Conservation (phyloP, 2,888 invertebrate species). For the Bellardia bayeri region DNA sequence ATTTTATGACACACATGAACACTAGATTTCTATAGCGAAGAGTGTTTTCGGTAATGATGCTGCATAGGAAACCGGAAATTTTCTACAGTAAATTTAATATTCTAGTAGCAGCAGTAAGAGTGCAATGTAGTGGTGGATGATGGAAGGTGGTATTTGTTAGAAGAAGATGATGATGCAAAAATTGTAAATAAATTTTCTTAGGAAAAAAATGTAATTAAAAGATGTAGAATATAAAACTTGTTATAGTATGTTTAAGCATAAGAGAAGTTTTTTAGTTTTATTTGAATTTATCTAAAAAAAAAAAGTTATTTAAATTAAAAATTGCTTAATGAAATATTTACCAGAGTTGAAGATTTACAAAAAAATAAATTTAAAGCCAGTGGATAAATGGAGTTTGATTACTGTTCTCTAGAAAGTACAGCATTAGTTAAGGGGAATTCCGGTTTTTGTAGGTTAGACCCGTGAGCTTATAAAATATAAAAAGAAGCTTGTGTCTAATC, state of each 20-base stretch:
- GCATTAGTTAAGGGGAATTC: no score
- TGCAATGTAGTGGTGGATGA: not conserved
- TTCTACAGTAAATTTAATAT: conserved; percentile 71
- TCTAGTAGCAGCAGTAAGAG: conserved; percentile 42
- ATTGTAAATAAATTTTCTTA: conserved; percentile 63
- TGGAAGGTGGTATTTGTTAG: conserved; percentile 6
- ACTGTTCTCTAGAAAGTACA: no score
- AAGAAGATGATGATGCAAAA: conserved; percentile 62
- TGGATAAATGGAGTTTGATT: no score
- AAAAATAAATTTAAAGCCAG: no score
- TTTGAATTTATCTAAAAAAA: conserved; percentile 12
- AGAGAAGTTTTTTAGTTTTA: conserved; percentile 19
- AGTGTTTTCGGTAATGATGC: conserved; percentile 68
- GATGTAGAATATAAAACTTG: conserved; percentile 44
- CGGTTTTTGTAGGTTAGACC: no score
- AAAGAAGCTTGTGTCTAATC: no score
- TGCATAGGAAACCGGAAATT: conserved; percentile 74
- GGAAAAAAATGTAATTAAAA: conserved; percentile 64
- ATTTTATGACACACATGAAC: conserved; percentile 66
- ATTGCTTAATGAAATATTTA: conserved; percentile 36
- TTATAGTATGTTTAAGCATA: not conserved
- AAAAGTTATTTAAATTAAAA: conserved; percentile 50
- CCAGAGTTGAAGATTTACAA: conserved; percentile 1
- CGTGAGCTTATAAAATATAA: no score
- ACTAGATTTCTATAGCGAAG: conserved; percentile 46